Percentiles rank a stretch among this genome's conserved stretches.
phyloP scores from a whole-genome alignment of 1,140 invertebrate species.

The Drosophila lini region DNA sequence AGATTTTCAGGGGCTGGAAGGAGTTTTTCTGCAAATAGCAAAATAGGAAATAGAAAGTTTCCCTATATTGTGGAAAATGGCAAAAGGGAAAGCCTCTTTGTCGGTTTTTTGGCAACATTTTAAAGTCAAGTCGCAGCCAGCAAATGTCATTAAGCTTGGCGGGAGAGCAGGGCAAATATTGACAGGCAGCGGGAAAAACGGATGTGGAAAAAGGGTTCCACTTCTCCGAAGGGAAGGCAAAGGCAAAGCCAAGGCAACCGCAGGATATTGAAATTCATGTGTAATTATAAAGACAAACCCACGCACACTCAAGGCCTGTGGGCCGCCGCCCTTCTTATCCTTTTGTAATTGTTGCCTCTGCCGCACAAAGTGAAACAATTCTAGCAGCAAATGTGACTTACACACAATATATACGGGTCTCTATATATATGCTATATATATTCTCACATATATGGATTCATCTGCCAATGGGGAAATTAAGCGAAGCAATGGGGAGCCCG shows the following conservation, averaged over 20 bases:
- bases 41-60: conserved; percentile 56
- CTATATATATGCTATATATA: conserved; percentile 5
- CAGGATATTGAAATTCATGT: conserved; percentile 81
- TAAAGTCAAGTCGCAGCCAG: conserved; percentile 36
- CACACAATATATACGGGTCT: conserved; percentile 17
- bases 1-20: conserved; percentile 39
- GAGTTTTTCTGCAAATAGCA: conserved; percentile 42
- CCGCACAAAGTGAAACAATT: conserved; percentile 66
- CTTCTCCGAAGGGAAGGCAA: conserved; percentile 2
- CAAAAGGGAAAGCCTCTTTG: conserved; percentile 34
- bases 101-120: conserved; percentile 29
- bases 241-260: conserved; percentile 45
- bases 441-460: conserved; percentile 35
- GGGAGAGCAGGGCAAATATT: conserved; percentile 48
- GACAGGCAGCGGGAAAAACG: conserved; percentile 25
- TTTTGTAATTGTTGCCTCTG: conserved; percentile 65
- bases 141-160: conserved; percentile 51
- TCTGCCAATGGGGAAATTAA: conserved; percentile 76
- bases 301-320: conserved; percentile 22
- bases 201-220: conserved; percentile 21
- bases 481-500: conserved; percentile 11
- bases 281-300: conserved; percentile 70
- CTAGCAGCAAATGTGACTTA: conserved; percentile 64
- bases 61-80: conserved; percentile 9
- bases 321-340: conserved; percentile 10